Conservation (phyloP, 2,797 vertebrate genomes). For the Nannoperca australis region DNA sequence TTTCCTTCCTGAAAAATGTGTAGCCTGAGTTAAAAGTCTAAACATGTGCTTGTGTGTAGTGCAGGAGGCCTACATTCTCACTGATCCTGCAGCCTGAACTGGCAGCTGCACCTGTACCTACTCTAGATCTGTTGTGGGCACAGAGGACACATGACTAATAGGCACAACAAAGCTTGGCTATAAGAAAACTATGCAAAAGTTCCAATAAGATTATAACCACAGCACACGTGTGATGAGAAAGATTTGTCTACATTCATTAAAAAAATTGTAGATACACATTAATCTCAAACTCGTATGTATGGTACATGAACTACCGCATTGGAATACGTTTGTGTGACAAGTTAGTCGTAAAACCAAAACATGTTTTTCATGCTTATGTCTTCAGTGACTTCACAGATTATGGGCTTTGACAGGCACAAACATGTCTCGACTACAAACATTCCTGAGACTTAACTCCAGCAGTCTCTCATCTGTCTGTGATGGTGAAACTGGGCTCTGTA, state of each 20-base stretch:
- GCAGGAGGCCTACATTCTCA: not conserved
- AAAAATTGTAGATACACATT: not conserved
- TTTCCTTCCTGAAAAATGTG: constrained; percentile 41
- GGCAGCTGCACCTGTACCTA: not conserved
- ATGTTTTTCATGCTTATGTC: not conserved
- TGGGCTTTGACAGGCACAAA: constrained; percentile 53
- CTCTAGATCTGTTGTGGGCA: not conserved
- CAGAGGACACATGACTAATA: not conserved
- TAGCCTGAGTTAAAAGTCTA: constrained; percentile 14
- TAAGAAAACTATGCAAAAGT: not conserved
- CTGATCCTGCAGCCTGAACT: constrained; percentile 1
- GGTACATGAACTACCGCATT: not conserved
- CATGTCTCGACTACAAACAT: constrained; percentile 56
- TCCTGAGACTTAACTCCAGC: constrained; percentile 54
- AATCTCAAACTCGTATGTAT: not conserved
- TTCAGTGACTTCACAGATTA: constrained; percentile 45
- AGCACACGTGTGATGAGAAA: not conserved
- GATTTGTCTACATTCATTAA: not conserved
- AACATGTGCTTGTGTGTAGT: not conserved
- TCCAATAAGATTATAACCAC: not conserved
- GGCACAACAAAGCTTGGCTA: not conserved
- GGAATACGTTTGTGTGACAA: not conserved
- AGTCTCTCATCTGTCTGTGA: not conserved
- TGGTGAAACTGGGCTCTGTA: not conserved
- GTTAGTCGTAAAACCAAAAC: constrained; percentile 8